These are phyloP conservation scores for Ammodytes marinus DNA, from an alignment of 2,113 vertebrate species.

Conservation along the genomic window DNA sequence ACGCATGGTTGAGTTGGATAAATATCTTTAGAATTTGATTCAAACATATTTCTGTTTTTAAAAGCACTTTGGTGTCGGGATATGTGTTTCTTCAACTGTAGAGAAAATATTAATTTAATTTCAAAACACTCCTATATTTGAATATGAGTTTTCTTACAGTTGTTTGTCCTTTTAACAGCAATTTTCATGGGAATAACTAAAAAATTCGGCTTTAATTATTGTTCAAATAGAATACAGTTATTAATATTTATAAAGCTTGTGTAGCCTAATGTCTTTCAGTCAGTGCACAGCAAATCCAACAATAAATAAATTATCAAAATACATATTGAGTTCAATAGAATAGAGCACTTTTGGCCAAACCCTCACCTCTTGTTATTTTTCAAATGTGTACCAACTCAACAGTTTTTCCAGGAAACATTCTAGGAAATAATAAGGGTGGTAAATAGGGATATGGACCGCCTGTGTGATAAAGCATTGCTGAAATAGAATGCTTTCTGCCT, in stretches of 20 bases:
- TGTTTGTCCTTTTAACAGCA: background rate
- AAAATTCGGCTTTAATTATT: background rate
- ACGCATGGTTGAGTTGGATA: background rate
- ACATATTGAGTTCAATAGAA: background rate
- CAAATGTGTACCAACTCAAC: background rate
- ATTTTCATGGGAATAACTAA: background rate
- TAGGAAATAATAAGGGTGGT: background rate
- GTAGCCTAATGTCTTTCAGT: background rate
- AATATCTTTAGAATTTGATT: no score
- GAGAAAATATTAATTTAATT: background rate
- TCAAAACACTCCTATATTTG: background rate
- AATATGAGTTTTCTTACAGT: background rate
- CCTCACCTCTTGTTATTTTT: background rate
- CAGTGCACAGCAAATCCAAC: no score
- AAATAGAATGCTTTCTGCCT: background rate
- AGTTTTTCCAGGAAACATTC: background rate
- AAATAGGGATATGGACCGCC: background rate
- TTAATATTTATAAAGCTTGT: background rate
- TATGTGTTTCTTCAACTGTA: background rate
- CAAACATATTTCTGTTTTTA: no score
- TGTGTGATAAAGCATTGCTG: background rate
- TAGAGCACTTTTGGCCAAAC: background rate
- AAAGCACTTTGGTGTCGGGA: background rate
- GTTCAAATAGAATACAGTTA: background rate
- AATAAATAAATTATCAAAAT: background rate